Conservation (phyloP, 2,113 vertebrate genomes). For the Nycticryphes semicollaris region DNA sequence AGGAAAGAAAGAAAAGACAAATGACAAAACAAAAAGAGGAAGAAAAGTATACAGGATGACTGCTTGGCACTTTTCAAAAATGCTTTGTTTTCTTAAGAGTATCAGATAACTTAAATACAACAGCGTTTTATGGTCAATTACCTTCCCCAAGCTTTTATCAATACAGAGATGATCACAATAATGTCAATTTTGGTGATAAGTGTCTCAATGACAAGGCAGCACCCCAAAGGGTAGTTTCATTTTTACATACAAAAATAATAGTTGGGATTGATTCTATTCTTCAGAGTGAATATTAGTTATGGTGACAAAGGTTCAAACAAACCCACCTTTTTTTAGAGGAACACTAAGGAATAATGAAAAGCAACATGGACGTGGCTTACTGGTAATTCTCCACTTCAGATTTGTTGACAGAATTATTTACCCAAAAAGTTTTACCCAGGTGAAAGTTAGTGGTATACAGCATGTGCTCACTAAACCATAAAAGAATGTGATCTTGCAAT, state of each 20-base stretch:
- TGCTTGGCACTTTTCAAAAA: not conserved
- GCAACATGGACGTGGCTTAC: not conserved
- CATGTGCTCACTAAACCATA: not conserved
- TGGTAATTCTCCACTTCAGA: not conserved
- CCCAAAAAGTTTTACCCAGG: not conserved
- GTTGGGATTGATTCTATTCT: not conserved
- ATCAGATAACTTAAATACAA: not conserved
- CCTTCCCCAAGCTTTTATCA: not conserved
- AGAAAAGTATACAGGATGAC: not conserved
- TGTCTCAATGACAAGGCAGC: not conserved
- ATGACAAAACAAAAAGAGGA: rapidly evolving
- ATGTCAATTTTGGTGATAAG: not conserved
- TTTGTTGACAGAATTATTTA: not conserved
- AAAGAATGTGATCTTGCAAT: not conserved
- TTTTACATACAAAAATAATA: not conserved
- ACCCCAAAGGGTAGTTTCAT: not conserved
- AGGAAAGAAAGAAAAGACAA: not conserved
- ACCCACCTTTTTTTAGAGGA: not conserved
- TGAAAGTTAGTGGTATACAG: not conserved
- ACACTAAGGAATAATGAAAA: not conserved
- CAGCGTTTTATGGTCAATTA: not conserved
- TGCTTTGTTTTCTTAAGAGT: not conserved
- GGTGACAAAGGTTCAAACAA: not conserved
- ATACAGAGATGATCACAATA: not conserved
- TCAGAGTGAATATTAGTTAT: not conserved